phyloP scores from a whole-genome alignment of 2,797 vertebrate genomes.

The Acanthornis magna region DNA sequence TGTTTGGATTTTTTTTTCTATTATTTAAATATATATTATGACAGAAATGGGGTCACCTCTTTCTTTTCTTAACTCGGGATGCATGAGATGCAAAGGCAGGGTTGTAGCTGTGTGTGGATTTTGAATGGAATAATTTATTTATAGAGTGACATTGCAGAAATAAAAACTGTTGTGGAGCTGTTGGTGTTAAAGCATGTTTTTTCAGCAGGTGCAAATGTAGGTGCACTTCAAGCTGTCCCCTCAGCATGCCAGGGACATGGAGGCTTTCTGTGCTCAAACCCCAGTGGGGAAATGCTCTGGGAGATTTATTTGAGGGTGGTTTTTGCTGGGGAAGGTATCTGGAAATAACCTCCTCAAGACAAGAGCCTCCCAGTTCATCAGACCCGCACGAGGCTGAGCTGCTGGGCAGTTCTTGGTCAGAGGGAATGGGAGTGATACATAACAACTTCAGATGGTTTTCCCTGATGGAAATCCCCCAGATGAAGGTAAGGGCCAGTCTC shows the following conservation, averaged over 20 bases:
- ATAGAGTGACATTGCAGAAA: background rate
- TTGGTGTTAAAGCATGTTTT: background rate
- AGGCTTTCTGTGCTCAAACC: background rate
- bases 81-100: background rate
- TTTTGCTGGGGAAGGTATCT: background rate
- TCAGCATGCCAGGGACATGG: background rate
- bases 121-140: background rate
- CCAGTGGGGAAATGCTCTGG: background rate
- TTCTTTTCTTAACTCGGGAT: background rate
- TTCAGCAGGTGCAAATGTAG: background rate
- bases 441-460: background rate
- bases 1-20: background rate
- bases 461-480: background rate
- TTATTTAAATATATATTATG: background rate
- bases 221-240: background rate
- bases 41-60: background rate
- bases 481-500: background rate
- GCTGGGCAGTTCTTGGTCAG: background rate
- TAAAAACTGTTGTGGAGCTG: background rate
- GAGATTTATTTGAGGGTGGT: background rate
- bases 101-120: background rate
- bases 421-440: fast-evolving
- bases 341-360: background rate
- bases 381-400: background rate
- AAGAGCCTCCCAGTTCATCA: background rate